Base-by-base conservation (phyloP, 2,797 vertebrate species). In the Heteromormyrus szaboi region DNA sequence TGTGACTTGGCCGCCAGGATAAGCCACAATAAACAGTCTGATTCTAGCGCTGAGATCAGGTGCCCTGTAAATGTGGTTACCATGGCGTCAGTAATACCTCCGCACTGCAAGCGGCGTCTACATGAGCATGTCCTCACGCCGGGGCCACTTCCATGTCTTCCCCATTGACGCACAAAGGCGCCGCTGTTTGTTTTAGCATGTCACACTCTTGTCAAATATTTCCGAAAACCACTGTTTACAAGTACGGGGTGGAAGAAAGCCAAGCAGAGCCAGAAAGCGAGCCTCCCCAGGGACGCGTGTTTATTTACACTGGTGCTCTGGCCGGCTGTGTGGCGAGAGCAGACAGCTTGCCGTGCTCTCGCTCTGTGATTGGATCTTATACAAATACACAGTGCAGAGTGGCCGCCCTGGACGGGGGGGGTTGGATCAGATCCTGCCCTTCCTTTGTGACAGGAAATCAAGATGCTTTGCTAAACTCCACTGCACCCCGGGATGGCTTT, bases 321-420 rank as follows among this genome's bases (percentile, higher is more conserved):
- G 85, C 11, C 46, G 76, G 22, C 88, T 54, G 83, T 87, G 89
- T 87, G 89, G 53, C 88, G 53, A 83, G 87, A 87, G 87, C 65
- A 86, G 87, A 41, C 59, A 11, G 89, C 89, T 92, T 91, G 93
- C 92, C 93, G 94, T 91, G 94, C 93, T 93, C 93, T 92, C 2
- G 68, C 0, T 37, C 48, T 65, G 54, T 91, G 95, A 96, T 95
- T 65, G 87, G 86, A 96, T 96, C 95, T 91, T 92, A 90, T 76
- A 88, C 91, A 88, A 88, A 93, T 88, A 90, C 92, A 93, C 93
- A 92, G 91, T 90, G 85, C 85, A 89, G 87, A 88, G 88, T 90
- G 90, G 89, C 91, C 62, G 65, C 88, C 76, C 46, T 89, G 54
- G n/a, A 86, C 88, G 91, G 89, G 88, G 88, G 5, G 79, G 54